phyloP scores from a whole-genome alignment of 2,113 vertebrate species.

The Phylloscopus trochilus region DNA sequence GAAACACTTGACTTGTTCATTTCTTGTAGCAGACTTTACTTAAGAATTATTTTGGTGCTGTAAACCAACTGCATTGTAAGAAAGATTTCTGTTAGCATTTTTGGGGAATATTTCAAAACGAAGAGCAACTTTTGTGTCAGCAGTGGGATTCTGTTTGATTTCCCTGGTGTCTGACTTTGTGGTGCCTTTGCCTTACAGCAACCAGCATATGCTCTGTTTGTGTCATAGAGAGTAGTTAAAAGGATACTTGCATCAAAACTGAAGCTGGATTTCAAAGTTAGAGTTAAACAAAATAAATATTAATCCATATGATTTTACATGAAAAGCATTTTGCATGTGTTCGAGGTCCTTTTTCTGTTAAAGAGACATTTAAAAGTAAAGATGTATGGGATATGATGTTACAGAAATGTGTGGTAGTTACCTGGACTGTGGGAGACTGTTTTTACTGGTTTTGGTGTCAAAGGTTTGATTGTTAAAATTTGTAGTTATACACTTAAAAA shows the following conservation, averaged over 20 bases:
- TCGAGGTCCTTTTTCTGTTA: background rate
- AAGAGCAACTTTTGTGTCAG: slow-evolving; percentile 8
- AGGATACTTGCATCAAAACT: background rate
- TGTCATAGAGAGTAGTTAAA: background rate
- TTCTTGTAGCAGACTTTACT: slow-evolving; percentile 44
- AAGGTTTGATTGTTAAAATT: background rate
- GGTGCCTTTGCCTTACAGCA: background rate
- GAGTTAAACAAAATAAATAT: background rate
- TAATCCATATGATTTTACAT: background rate
- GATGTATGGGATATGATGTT: fast-evolving
- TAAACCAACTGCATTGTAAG: slow-evolving; percentile 29
- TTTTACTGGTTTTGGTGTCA: background rate
- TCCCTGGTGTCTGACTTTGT: background rate
- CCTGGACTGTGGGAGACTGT: background rate
- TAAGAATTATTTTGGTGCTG: slow-evolving; percentile 28
- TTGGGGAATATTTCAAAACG: slow-evolving; percentile 34
- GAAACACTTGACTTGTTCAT: slow-evolving; percentile 35
- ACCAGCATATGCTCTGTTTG: background rate
- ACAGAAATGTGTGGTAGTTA: background rate
- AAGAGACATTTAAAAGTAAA: background rate
- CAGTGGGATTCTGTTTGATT: background rate
- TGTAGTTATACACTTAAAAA: background rate
- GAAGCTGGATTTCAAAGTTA: background rate
- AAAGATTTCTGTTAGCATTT: slow-evolving; percentile 42
- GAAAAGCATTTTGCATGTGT: background rate